Evolutionary conservation across 1,140 invertebrate genomes (phyloP).

Genomic region (Leptinotarsa undecemlineata): DNA sequence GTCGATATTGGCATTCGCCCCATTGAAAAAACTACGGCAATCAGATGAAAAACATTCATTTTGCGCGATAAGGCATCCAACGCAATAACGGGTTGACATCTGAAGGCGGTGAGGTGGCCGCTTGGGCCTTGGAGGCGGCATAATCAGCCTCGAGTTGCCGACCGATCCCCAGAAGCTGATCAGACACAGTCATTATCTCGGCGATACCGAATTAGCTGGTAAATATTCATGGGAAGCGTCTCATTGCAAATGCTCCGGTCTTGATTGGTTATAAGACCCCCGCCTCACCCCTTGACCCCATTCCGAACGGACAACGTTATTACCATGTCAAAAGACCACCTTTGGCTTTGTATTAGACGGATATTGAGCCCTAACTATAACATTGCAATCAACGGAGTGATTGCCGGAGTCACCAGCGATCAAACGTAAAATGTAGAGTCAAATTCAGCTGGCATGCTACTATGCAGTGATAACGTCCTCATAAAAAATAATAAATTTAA

Average conservation of each 20-base stretch:
- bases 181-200: conserved; percentile 44
- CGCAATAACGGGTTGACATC: conserved; percentile 28
- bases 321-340: conserved; percentile 31
- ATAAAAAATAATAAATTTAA: no score
- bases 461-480: no score
- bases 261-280: conserved; percentile 39
- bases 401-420: no score
- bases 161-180: conserved; percentile 36
- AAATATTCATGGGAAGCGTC: conserved; percentile 47
- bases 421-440: no score
- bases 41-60: conserved; percentile 6
- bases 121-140: conserved; percentile 36
- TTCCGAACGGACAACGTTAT: conserved; percentile 24
- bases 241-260: conserved; percentile 34
- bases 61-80: conserved; percentile 9
- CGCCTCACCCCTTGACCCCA: conserved; percentile 18
- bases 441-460: no score
- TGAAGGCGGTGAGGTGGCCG: conserved; percentile 13
- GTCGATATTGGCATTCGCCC: no score
- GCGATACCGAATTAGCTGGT: conserved; percentile 47
- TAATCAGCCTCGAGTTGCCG: conserved; percentile 43
- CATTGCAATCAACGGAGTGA: no score
- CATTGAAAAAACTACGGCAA: conserved; percentile 17
- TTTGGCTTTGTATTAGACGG: not conserved
- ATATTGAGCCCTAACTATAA: not conserved